Percentiles rank a stretch among this genome's conserved stretches.
phyloP scores from a whole-genome alignment of 2,888 invertebrate species.

The Seira ritae region DNA sequence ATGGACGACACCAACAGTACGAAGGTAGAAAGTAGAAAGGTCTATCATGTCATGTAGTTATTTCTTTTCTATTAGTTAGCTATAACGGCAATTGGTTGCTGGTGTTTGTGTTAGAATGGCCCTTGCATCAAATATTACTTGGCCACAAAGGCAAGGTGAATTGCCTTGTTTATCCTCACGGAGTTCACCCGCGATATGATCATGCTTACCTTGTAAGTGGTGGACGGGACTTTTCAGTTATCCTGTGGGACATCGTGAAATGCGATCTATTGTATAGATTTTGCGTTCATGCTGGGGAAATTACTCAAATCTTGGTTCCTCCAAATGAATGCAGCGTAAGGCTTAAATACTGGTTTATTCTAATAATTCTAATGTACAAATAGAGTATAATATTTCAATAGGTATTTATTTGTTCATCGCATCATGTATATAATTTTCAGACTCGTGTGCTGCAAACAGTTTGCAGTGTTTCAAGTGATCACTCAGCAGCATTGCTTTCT shows the following conservation, averaged over 20 bases:
- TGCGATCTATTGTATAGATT: constrained; percentile 94
- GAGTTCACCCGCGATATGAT: constrained; percentile 92
- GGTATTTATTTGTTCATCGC: too few relatives aligned
- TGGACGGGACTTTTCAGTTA: constrained; percentile 98
- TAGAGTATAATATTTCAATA: not conserved
- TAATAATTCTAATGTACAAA: not conserved
- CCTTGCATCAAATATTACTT: constrained; percentile 88
- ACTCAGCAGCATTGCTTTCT: constrained; percentile 96
- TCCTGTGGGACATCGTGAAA: constrained; percentile 95
- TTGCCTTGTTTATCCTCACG: constrained; percentile 95
- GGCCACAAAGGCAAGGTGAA: constrained; percentile 97
- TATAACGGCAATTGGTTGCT: not conserved
- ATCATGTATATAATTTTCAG: constrained; percentile 78
- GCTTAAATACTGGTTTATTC: constrained; percentile 66
- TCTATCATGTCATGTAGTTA: not conserved
- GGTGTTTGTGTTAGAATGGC: constrained; percentile 85
- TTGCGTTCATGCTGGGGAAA: constrained; percentile 85
- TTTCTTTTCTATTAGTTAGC: not conserved
- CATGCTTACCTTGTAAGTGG: constrained; percentile 94
- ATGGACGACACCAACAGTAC: constrained; percentile 89
- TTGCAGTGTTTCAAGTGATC: constrained; percentile 97
- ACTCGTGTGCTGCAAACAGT: constrained; percentile 94
- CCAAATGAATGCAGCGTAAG: constrained; percentile 92
- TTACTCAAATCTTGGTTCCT: constrained; percentile 94
- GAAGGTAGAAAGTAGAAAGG: constrained; percentile 77